These are phyloP conservation scores for Cotesia congregata DNA, from an alignment of 2,888 invertebrate species.

Conservation along the genomic window DNA sequence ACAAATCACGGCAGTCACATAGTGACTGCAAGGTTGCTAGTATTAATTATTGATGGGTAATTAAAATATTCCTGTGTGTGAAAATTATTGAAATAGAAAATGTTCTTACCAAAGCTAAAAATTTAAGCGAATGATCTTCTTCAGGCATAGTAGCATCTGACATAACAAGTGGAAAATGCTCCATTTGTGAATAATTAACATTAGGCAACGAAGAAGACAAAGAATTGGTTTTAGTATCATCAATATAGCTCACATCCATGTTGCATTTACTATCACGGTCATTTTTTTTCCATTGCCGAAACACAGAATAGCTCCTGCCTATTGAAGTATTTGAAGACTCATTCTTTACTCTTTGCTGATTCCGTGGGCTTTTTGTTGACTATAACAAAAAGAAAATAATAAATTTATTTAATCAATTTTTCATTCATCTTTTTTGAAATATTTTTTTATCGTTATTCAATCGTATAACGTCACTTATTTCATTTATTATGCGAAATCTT, in stretches of 20 bases:
- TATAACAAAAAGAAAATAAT: slow-evolving; percentile 38
- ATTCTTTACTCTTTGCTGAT: slow-evolving; percentile 38
- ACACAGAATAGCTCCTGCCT: slow-evolving; percentile 37
- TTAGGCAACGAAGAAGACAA: slow-evolving; percentile 6
- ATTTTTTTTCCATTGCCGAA: slow-evolving; percentile 64
- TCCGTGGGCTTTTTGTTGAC: slow-evolving; percentile 43
- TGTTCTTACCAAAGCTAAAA: slow-evolving; percentile 66
- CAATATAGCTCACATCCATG: neutral
- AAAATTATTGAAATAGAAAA: neutral
- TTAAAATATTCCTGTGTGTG: neutral
- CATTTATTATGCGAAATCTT: neutral
- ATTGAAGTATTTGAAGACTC: slow-evolving; percentile 18
- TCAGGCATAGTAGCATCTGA: slow-evolving; percentile 63
- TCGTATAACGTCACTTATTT: neutral
- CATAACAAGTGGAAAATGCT: slow-evolving; percentile 61
- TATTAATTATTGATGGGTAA: neutral
- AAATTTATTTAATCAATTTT: neutral
- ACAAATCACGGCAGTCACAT: too few species aligned
- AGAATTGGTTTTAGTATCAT: slow-evolving; percentile 24
- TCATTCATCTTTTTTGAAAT: neutral
- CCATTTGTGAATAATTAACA: slow-evolving; percentile 44
- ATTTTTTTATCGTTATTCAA: neutral
- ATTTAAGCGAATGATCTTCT: slow-evolving; percentile 65
- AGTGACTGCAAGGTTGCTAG: too few species aligned
- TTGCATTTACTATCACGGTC: slow-evolving; percentile 46